These are phyloP conservation scores for Clinocottus analis DNA, from an alignment of 2,113 vertebrate species.

Conservation along the genomic window DNA sequence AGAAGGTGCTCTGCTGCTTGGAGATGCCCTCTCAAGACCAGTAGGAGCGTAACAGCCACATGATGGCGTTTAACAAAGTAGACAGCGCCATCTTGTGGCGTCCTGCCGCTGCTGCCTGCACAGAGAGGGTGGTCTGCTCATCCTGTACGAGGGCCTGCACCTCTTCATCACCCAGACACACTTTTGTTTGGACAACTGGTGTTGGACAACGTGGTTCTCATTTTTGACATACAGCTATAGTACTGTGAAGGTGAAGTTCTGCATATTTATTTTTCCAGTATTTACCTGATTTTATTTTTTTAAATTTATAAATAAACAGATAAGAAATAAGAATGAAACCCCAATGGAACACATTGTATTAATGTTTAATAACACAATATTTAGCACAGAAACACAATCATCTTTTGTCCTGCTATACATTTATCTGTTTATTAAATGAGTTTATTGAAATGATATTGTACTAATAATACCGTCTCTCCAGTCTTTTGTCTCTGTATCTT, in stretches of 20 bases:
- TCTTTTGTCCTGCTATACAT: background rate
- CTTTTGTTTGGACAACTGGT: too few relatives aligned
- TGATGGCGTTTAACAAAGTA: background rate
- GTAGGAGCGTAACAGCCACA: background rate
- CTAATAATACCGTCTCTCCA: background rate
- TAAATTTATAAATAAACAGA: background rate
- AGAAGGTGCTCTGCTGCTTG: background rate
- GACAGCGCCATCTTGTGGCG: constrained; percentile 48
- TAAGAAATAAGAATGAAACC: background rate
- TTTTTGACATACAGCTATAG: too few relatives aligned
- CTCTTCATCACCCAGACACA: too few relatives aligned
- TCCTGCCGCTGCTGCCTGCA: background rate
- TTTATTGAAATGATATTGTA: background rate
- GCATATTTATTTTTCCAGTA: too few relatives aligned
- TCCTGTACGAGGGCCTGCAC: too few relatives aligned
- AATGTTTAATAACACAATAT: too few relatives aligned
- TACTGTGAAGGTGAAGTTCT: too few relatives aligned
- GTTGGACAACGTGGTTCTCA: too few relatives aligned
- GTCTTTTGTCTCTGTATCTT: background rate
- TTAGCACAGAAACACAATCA: too few relatives aligned
- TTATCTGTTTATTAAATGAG: background rate
- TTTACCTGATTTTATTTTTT: too few relatives aligned
- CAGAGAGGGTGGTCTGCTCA: constrained; percentile 30
- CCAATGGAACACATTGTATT: background rate
- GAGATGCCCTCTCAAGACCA: background rate